phyloP scores from a whole-genome alignment of 1,140 invertebrate species.

The Lanistes nyassanus region DNA sequence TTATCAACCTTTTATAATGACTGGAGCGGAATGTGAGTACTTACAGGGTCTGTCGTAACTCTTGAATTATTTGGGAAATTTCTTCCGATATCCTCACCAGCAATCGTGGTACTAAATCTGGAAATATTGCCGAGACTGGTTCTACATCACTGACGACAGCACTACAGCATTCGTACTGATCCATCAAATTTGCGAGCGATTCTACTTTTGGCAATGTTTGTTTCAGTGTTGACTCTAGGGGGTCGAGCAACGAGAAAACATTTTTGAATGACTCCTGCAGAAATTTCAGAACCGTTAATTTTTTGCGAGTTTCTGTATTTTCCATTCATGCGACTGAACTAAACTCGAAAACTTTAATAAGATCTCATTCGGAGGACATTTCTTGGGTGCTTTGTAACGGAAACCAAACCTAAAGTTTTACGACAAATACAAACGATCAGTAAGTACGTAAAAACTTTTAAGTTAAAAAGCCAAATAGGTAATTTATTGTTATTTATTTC shows the following conservation, averaged over 20 bases:
- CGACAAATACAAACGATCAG: too few species aligned
- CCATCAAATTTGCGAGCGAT: constrained; percentile 30
- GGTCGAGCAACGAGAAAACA: constrained; percentile 13
- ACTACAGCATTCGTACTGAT: constrained; percentile 36
- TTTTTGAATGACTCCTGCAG: constrained; percentile 38
- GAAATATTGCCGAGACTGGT: constrained; percentile 19
- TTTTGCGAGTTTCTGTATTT: too few species aligned
- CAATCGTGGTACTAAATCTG: constrained; percentile 35
- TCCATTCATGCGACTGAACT: too few species aligned
- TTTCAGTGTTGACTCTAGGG: constrained; percentile 15
- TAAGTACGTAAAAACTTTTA: too few species aligned
- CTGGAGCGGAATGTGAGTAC: too few species aligned
- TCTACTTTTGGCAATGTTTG: constrained; percentile 22
- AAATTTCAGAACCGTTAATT: constrained; percentile 16
- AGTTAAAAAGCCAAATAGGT: too few species aligned
- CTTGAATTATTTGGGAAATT: constrained; percentile 26
- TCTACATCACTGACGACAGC: background rate
- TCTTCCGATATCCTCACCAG: constrained; percentile 35
- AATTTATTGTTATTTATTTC: too few species aligned
- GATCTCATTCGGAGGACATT: too few species aligned
- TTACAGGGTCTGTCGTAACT: constrained; percentile 33
- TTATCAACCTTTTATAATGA: too few species aligned
- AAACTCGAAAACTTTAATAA: too few species aligned
- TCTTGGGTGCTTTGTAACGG: too few species aligned
- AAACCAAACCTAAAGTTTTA: too few species aligned